Evolutionary conservation across 2,888 invertebrate species (phyloP), one percentile per base, ranked within the genome.

Genomic region (Nezara viridula): DNA sequence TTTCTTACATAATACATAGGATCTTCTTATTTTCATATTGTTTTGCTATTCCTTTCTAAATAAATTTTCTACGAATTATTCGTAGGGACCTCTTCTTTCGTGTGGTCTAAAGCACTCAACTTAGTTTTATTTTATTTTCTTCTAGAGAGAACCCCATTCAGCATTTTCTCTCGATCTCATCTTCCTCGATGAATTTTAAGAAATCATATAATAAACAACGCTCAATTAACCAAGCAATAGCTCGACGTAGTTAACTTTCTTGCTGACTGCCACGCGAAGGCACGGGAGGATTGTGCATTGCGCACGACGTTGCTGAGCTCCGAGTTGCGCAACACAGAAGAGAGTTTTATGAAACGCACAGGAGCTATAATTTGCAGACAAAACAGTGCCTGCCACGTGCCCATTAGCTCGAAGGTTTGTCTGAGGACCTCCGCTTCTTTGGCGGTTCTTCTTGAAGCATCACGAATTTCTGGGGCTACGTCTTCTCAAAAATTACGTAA

Each of bases 291-390:
- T 4, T 12, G 24, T 47, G n/a, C 81, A 14, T 81, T 81, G 81
- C 81, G n/a, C 44, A 47, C n/a, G n/a, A n/a, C n/a, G n/a, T n/a
- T n/a, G 44, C 44, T 81, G 81, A 12, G 44, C 14, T 14, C 24
- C n/a, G 14, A n/a, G 12, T 77, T 81, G 21, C 81, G 44, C n/a
- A 81, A 81, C 81, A 2, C 1, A 5, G 44, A 81, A 81, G 81
- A 81, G 81, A 81, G 81, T 81, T 81, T 60, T 81, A 81, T 81
- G 81, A 81, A 81, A 81, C 44, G 81, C 81, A 40, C n/a, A 44
- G 44, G 37, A 81, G 81, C 37, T 81, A 81, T 81, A 81, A 81
- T 81, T 81, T 81, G 81, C 81, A 81, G 81, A 44, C 81, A 81
- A 81, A 44, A 81, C 81, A 81, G 81, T 40, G 44, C n/a, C n/a